Evolutionary conservation across 2,797 vertebrate species (phyloP).

Genomic region (Clarias platycephalus): DNA sequence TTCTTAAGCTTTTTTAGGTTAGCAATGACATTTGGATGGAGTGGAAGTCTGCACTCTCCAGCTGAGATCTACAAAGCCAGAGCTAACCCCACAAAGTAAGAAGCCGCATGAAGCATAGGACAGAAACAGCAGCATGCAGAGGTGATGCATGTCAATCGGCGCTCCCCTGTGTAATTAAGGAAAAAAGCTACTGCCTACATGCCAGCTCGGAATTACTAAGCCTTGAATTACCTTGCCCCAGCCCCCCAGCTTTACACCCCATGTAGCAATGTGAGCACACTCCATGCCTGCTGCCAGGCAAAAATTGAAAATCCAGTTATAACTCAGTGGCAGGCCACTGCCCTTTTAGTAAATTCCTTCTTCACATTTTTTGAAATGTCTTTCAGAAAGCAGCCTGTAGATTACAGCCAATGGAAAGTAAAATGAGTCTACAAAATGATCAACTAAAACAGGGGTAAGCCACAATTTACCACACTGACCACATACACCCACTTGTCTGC

Average conservation of each 20-base stretch:
- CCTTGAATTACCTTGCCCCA: conserved; percentile 12
- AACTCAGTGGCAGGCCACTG: conserved; percentile 30
- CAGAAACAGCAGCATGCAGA: conserved; percentile 68
- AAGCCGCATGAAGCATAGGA: conserved; percentile 40
- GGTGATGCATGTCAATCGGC: conserved; percentile 50
- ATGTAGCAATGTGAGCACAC: conserved; percentile 27
- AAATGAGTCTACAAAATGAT: conserved; percentile 38
- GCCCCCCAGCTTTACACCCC: conserved; percentile 38
- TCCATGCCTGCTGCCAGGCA: conserved; percentile 9
- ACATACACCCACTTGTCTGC: conserved; percentile 76
- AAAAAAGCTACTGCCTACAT: conserved; percentile 45
- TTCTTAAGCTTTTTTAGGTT: neutral
- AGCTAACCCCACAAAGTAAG: conserved; percentile 53
- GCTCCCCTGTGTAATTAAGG: conserved; percentile 59
- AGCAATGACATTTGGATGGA: conserved; percentile 76
- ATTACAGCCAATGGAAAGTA: conserved; percentile 42
- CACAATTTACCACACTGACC: conserved; percentile 67
- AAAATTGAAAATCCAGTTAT: conserved; percentile 31
- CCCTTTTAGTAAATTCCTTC: conserved; percentile 45
- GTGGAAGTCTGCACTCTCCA: conserved; percentile 32
- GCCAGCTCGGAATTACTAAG: conserved; percentile 39
- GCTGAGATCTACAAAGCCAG: conserved; percentile 49
- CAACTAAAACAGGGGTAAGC: conserved; percentile 66
- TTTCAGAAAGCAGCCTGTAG: conserved; percentile 42
- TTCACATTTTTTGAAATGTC: conserved; percentile 22